Evolutionary conservation across 35 echinoderm and acorn worm species (phyloP), one percentile per base, ranked within the genome.

Genomic region (Heliocidaris erythrogramma): DNA sequence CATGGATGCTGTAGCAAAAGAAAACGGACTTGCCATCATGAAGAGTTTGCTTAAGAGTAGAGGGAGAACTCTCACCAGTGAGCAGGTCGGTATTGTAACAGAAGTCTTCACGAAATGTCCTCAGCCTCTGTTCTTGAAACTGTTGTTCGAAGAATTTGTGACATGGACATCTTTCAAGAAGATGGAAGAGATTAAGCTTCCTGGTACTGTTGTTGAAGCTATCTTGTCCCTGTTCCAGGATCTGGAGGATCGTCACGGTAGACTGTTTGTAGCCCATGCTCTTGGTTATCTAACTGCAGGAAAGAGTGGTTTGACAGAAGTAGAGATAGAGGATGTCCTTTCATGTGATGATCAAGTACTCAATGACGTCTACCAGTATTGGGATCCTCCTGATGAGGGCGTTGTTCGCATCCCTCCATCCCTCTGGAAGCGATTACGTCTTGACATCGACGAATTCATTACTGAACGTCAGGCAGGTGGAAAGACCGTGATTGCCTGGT

Each of bases 341-440:
- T 98, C 97, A n/a, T 97, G 96, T 93, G 97, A 98, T 96, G 97
- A 98, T 30, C 65, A 95, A 88, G 96, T 96, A 11, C 96, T 98
- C 10, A 95, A 97, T 92, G 97, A 94, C 60, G 96, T 98, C 21
- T 98, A 98, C 90, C 97, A 98, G 53, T 98, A 98, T 85, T 98
- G 97, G 97, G 97, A 98, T 84, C 97, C 97, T 48, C 97, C 97
- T 1, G 85, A 60, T n/a, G 96, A 96, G 60, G 95, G 88, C 1
- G 93, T 98, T 7, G 94, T 98, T 30, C 94, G 97, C 12, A 96
- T 96, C 47, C 97, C 97, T n/a, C 59, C 97, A 4, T 98, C 96
- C 32, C 86, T 98, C 53, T 98, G 96, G 96, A 98, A 98, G 93
- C 50, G 97, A 14, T 95, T 97, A 71, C 87, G 94, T 21, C 97